Evolutionary conservation across 2,797 vertebrate species (phyloP).

Genomic region (Notoglanidium macrostoma): DNA sequence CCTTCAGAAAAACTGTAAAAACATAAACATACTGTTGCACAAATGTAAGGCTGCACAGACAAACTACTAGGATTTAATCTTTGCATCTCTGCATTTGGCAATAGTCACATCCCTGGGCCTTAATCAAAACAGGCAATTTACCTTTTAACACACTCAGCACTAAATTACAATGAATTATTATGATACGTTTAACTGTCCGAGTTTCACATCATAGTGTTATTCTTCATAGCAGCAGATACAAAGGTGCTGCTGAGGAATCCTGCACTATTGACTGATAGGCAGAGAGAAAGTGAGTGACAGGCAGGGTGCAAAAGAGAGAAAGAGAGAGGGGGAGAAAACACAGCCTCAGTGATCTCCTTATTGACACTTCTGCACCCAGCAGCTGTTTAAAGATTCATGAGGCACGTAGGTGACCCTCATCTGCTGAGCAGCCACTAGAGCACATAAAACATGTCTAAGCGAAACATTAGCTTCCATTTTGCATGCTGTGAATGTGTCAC

Average conservation of each 20-base stretch:
- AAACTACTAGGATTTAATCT: neutral
- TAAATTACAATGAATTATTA: neutral
- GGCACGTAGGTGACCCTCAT: constrained; percentile 77
- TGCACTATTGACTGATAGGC: neutral
- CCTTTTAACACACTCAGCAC: neutral
- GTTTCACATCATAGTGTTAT: constrained; percentile 63
- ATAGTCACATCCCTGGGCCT: neutral
- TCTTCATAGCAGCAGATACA: constrained; percentile 54
- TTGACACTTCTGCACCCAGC: constrained; percentile 67
- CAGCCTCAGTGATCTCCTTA: constrained; percentile 55
- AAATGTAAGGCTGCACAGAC: neutral
- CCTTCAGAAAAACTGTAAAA: constrained; percentile 1
- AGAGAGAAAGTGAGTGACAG: constrained; percentile 7
- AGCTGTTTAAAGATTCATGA: constrained; percentile 81
- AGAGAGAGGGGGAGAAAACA: neutral
- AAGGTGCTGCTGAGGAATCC: constrained; percentile 62
- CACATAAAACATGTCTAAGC: constrained; percentile 78
- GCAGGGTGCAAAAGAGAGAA: neutral
- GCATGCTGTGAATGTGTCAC: constrained; percentile 74
- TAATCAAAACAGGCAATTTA: neutral
- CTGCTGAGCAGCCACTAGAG: constrained; percentile 66
- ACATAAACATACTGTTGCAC: neutral
- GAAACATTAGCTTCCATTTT: constrained; percentile 66
- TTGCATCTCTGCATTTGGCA: neutral
- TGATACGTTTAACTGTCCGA: neutral